Percentiles rank a stretch among this genome's conserved stretches.
Conservation (phyloP, 2,113 vertebrate species). For the Nothobranchius furzeri region DNA sequence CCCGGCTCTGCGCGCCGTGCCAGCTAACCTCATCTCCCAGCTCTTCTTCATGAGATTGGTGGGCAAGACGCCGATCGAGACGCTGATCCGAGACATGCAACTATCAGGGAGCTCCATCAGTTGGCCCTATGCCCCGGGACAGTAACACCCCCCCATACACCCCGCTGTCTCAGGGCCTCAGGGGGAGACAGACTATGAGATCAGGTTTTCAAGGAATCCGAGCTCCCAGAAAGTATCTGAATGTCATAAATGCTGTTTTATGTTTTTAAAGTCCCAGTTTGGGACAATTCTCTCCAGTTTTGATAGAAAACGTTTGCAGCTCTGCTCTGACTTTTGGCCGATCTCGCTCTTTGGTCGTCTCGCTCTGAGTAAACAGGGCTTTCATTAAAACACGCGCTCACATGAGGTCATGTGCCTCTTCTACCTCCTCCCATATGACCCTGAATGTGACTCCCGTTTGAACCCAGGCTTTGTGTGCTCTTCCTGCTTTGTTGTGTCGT, state of each 20-base stretch:
- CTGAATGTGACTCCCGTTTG: constrained; percentile 56
- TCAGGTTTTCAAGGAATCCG: constrained; percentile 22
- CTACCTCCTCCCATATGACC: constrained; percentile 71
- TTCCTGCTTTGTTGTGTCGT: constrained; percentile 13
- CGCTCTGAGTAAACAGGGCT: constrained; percentile 33
- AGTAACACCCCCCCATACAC: constrained; percentile 62
- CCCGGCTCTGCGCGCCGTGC: constrained; percentile 90
- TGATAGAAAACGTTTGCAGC: constrained; percentile 20
- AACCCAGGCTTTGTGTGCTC: constrained; percentile 39
- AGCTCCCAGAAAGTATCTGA: constrained; percentile 24
- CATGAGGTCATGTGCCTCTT: constrained; percentile 56
- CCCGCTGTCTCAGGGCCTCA: background rate
- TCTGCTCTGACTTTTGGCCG: constrained; percentile 35
- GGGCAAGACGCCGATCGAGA: constrained; percentile 97
- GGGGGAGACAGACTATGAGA: constrained; percentile 32
- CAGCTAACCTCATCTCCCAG: constrained; percentile 93
- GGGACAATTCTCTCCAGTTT: constrained; percentile 12
- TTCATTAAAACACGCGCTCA: constrained; percentile 40
- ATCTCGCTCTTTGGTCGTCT: constrained; percentile 36
- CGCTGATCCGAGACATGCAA: constrained; percentile 97
- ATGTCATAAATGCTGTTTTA: constrained; percentile 20
- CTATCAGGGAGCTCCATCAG: constrained; percentile 95
- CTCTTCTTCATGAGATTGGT: constrained; percentile 98
- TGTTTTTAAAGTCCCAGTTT: constrained; percentile 1
- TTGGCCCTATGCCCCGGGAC: constrained; percentile 90